phyloP scores from a whole-genome alignment of 1,140 invertebrate species.

The Batillaria attramentaria region DNA sequence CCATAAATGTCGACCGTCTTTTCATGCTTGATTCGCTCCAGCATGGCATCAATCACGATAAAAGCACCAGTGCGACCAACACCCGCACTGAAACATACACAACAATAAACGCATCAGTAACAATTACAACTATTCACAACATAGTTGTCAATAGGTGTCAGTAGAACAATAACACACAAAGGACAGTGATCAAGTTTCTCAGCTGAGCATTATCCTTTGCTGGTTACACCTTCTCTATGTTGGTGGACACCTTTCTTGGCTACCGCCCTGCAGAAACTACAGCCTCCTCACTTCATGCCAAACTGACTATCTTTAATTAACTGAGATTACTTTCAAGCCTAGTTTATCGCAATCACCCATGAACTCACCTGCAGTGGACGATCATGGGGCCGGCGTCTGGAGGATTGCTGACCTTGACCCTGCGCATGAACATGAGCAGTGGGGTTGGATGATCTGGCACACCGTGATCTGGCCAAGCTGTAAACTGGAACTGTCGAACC shows the following conservation, averaged over 20 bases:
- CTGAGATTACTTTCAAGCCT: not conserved
- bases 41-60: conserved; percentile 99
- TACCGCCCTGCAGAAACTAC: too few relatives aligned
- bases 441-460: conserved; percentile 98
- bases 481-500: conserved; percentile 99
- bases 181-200: too few relatives aligned
- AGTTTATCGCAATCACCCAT: not conserved
- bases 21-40: conserved; percentile 90
- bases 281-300: too few relatives aligned
- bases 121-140: too few relatives aligned
- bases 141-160: too few relatives aligned
- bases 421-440: conserved; percentile 95
- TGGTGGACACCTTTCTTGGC: too few relatives aligned
- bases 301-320: too few relatives aligned
- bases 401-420: conserved; percentile 89
- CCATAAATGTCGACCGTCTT: conserved; percentile 99
- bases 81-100: conserved; percentile 94
- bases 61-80: conserved; percentile 97
- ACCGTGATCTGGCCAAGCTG: conserved; percentile 99
- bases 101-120: too few relatives aligned
- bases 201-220: too few relatives aligned
- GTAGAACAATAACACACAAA: too few relatives aligned
- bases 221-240: too few relatives aligned
- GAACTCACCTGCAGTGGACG: conserved; percentile 89
- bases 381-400: conserved; percentile 92